Conservation (phyloP, 1,140 invertebrate species). For the Pseudoatta argentina region DNA sequence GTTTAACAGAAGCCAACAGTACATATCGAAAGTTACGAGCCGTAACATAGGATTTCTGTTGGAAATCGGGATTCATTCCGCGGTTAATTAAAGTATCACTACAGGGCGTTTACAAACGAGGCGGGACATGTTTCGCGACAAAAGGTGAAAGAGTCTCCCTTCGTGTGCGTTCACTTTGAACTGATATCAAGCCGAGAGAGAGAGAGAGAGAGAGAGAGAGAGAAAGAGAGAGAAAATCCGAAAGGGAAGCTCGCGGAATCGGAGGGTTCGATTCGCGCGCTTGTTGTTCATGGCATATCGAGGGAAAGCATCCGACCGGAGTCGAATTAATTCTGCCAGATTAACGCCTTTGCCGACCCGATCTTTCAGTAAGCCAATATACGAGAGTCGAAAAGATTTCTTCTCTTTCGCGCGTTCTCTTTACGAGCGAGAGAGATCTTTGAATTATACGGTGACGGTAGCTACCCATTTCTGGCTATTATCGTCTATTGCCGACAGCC, state of each 20-base stretch:
- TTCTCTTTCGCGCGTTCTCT: constrained; percentile 7
- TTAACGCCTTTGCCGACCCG: constrained; percentile 78
- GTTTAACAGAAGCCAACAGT: not conserved
- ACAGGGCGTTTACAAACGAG: constrained; percentile 59
- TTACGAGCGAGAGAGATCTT: not conserved
- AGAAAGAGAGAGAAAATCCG: not conserved
- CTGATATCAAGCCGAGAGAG: constrained; percentile 45
- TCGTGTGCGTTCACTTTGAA: constrained; percentile 56
- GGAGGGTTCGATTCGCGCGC: constrained; percentile 50
- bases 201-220: not conserved
- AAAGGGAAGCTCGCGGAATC: constrained; percentile 20
- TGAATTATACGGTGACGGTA: constrained; percentile 37
- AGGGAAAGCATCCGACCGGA: constrained; percentile 78
- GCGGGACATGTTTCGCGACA: constrained; percentile 48
- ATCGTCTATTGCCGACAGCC: constrained; percentile 12
- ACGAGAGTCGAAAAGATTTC: constrained; percentile 71
- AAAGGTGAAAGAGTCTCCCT: constrained; percentile 57
- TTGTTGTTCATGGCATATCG: constrained; percentile 76
- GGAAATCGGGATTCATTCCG: constrained; percentile 9
- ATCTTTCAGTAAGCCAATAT: constrained; percentile 78
- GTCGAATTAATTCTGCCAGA: constrained; percentile 81
- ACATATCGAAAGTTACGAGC: constrained; percentile 6
- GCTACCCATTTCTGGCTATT: constrained; percentile 37
- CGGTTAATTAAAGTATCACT: constrained; percentile 63
- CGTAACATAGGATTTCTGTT: constrained; percentile 13